Evolutionary conservation across 2,113 vertebrate genomes (phyloP), one percentile per base, ranked within the genome.

Genomic region (Ammodytes dubius): DNA sequence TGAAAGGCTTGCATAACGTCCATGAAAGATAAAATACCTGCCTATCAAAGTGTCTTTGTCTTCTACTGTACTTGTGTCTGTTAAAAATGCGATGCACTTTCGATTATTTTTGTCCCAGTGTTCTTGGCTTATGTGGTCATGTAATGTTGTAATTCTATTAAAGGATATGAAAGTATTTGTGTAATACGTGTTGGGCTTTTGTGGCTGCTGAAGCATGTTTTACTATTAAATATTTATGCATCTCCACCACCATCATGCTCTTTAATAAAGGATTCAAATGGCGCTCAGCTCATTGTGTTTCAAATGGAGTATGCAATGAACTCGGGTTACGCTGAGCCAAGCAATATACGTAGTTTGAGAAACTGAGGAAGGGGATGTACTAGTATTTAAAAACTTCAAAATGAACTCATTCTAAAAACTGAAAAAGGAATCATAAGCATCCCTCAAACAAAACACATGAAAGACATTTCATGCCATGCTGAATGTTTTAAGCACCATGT

Each of bases 71-170:
- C 35, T 61, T 80, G 77, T 61, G 7, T 77, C 52, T 56, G 39
- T 68, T 72, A 15, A 27, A 59, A 58, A 12, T 79, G 43, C 8
- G 60, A n/a, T n/a, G n/a, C n/a, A 76, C 66, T 75, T 84, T 83
- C 79, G 54, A 73, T 73, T 88, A 7, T 87, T 66, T 85, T 61
- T 82, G 46, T 54, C 17, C 39, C 49, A 2, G 27, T 53, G 67
- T 58, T 67, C 9, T 70, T 42, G 4, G 57, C 52, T 67, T 73
- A 67, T 74, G 67, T 77, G 11, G 4, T 57, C 42, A 2, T 83
- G 63, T 60, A 49, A 77, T 35, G 12, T 17, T 69, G 10, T 70
- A 7, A 79, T 47, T 77, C 46, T 50, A 79, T 70, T 82, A 84
- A 73, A 89, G 27, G 5, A 67, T 17, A 63, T 54, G 5, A 53